Base-by-base conservation (phyloP, 2,888 invertebrate species). In the Chloromyia formosa region DNA sequence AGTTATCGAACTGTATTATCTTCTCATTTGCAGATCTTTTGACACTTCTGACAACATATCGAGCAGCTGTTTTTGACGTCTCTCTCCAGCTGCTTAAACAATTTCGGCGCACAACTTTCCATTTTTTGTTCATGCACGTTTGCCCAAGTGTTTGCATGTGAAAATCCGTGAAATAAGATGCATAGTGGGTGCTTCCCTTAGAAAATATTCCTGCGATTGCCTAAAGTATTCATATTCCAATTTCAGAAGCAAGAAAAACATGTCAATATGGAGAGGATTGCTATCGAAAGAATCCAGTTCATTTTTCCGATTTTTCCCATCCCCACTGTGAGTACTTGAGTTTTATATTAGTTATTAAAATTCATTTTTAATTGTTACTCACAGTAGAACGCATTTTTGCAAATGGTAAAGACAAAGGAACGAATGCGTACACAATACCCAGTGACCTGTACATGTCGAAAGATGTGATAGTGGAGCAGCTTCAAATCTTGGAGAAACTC, bases 261-360 rank as follows among this genome's bases (percentile, higher is more conserved):
- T 96, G 96, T 82, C 90, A 89, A 16, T 95, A 93, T 83, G 92
- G 91, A 7, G 89, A 90, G 35, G 89, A 89, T 78, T 96, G 96
- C 81, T 96, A 93, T 81, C 88, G 96, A 72, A 89, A 90, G 80
- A 96, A 95, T 86, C 94, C 94, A 0, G 89, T 91, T 75, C 97
- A 97, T 84, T 93, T 95, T 77, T 88, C 88, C 76, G 93, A 95
- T 83, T 95, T 89, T 83, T 88, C 89, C 45, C 96, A 96, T 87
- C 89, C 90, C 9, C 93, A 94, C 82, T 88, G 94, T 94, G 87
- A 89, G 89, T 76, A 12, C 9, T 14, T 20, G 9, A 2, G 4
- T 22, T 53, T 9, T 7, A 5, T 81, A 61, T 35, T 64, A 42
- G n/a, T 18, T 14, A 27, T 1, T 60, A 16, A 58, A n/a, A 61